phyloP scores from a whole-genome alignment of 92 coral and sea anemone genomes.

The Muricea muricata region DNA sequence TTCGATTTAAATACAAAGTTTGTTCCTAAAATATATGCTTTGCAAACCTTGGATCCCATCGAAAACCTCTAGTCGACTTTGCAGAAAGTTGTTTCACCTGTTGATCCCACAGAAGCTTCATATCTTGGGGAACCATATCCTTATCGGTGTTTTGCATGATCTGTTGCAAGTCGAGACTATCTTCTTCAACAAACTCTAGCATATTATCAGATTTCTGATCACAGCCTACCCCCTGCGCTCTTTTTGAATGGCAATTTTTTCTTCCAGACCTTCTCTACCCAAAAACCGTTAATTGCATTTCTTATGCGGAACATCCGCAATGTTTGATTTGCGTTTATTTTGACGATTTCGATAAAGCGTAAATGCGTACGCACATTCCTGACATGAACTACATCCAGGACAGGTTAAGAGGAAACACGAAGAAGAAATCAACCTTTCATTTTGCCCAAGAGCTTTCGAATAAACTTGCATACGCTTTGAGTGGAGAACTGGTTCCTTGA shows the following conservation, averaged over 20 bases:
- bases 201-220: background rate
- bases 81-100: background rate
- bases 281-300: background rate
- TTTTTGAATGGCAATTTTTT: background rate
- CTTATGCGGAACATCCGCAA: too few species aligned
- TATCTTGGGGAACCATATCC: background rate
- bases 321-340: too few species aligned
- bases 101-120: background rate
- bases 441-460: too few species aligned
- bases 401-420: too few species aligned
- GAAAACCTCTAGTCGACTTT: background rate
- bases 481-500: too few species aligned
- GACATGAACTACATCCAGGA: too few species aligned
- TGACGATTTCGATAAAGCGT: too few species aligned
- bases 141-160: background rate
- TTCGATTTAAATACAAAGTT: too few species aligned
- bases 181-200: background rate
- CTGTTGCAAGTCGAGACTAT: background rate
- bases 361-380: too few species aligned
- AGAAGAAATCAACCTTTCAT: too few species aligned
- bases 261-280: background rate
- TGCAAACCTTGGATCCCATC: slow-evolving; percentile 1
- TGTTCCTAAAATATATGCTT: too few species aligned
- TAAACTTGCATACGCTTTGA: too few species aligned
- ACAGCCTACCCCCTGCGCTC: background rate